A percentile compares a stretch with the other conserved stretches of the same genome.
These are phyloP conservation scores for Rhopalosiphum padi DNA, from an alignment of 1,140 invertebrate species.

Conservation along the genomic window DNA sequence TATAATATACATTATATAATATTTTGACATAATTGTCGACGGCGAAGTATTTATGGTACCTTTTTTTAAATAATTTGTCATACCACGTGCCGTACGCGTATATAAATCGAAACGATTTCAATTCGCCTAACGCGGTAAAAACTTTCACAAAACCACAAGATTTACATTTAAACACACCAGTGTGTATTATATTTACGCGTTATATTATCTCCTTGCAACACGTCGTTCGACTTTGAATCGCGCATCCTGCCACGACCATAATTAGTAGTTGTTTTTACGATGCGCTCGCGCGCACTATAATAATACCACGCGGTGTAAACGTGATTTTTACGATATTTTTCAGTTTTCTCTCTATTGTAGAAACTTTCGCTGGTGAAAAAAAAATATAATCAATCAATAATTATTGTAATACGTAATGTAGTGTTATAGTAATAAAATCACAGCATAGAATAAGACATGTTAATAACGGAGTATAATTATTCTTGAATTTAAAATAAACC, in stretches of 20 bases:
- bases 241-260: background rate
- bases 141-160: conserved; percentile 25
- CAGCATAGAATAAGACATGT: too few species aligned
- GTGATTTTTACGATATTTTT: background rate
- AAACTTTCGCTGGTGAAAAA: background rate
- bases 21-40: too few species aligned
- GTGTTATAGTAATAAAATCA: too few species aligned
- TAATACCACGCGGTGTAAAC: background rate
- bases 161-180: background rate
- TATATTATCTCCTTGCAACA: background rate
- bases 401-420: background rate
- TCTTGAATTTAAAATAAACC: too few species aligned
- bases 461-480: too few species aligned
- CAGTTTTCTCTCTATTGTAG: background rate
- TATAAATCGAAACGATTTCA: background rate
- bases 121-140: background rate
- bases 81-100: background rate
- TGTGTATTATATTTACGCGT: background rate
- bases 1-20: too few species aligned
- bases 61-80: background rate
- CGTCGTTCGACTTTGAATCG: background rate
- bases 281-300: background rate
- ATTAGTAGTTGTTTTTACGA: conserved; percentile 28
- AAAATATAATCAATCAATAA: background rate
- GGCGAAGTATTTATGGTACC: too few species aligned